A percentile compares a stretch with the other conserved stretches of the same genome.
Evolutionary conservation across 2,113 vertebrate genomes (phyloP).

Genomic region (Galeopterus variegatus): DNA sequence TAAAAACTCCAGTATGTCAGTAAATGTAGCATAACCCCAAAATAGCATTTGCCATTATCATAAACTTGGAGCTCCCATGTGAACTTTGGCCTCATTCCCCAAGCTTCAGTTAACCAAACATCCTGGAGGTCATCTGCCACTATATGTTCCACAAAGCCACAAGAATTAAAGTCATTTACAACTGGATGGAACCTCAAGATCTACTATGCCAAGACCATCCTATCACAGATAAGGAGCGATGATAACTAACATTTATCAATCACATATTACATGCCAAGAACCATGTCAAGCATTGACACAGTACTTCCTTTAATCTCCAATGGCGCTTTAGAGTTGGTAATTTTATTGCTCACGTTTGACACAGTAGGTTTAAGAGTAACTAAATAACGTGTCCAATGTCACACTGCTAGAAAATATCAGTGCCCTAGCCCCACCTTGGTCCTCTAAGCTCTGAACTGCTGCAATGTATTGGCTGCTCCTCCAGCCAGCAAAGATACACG

Average conservation of each 20-base stretch:
- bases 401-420: background rate
- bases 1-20: background rate
- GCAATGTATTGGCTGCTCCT: background rate
- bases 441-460: background rate
- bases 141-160: background rate
- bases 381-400: background rate
- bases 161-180: background rate
- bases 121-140: conserved; percentile 33
- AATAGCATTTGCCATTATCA: background rate
- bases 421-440: background rate
- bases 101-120: conserved; percentile 41
- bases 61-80: background rate
- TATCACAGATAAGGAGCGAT: background rate
- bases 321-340: background rate
- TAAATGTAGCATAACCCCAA: background rate
- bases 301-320: background rate
- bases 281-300: too few relatives aligned
- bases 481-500: background rate
- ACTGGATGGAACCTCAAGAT: background rate
- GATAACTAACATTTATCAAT: background rate
- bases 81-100: conserved; percentile 66
- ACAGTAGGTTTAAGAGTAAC: background rate
- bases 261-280: background rate
- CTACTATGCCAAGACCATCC: background rate
- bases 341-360: background rate